Evolutionary conservation across 2,797 vertebrate species (phyloP), one percentile per base, ranked within the genome.

Genomic region (Acrocephalus scirpaceus): DNA sequence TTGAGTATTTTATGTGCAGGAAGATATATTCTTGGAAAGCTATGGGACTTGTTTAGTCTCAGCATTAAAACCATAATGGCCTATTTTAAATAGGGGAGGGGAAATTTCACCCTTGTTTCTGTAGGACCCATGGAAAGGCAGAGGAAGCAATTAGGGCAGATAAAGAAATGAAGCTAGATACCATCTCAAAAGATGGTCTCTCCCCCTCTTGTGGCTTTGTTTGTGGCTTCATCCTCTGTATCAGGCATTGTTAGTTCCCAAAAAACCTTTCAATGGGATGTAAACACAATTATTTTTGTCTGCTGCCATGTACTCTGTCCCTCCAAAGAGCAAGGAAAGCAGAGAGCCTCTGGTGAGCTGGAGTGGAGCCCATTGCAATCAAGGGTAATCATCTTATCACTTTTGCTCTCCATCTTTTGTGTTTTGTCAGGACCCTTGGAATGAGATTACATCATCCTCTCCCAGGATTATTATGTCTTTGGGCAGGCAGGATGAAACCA

Each of bases 401-500:
- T 57, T 21, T 60, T 92, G 79, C 90, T 94, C 89, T 95, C 80
- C 71, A 78, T 22, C 88, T 77, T 95, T 92, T 61, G 36, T 92
- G 50, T 95, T 93, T 81, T 67, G 71, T 64, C 13, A 4, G 56
- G 76, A 66, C 83, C 85, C 73, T 65, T 67, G 82, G 88, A 79
- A 82, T 93, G 95, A 92, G 91, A 74, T 95, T 88, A 90, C 36
- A 36, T 36, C 85, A 92, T 95, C 75, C 36, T 73, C 92, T 93
- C 86, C 67, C 86, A 72, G 69, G 56, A 74, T 92, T 90, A 85
- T 87, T 74, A 90, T 85, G 18, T 61, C 38, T 61, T 61, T 61
- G 60, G 27, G 38, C 27, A 40, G 38, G 38, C 27, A 40, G 92
- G 86, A 95, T 93, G 84, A 91, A 75, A 86, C 51, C 8, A 16